Evolutionary conservation across 1,140 invertebrate genomes (phyloP).

Genomic region (Plutomurus gul): DNA sequence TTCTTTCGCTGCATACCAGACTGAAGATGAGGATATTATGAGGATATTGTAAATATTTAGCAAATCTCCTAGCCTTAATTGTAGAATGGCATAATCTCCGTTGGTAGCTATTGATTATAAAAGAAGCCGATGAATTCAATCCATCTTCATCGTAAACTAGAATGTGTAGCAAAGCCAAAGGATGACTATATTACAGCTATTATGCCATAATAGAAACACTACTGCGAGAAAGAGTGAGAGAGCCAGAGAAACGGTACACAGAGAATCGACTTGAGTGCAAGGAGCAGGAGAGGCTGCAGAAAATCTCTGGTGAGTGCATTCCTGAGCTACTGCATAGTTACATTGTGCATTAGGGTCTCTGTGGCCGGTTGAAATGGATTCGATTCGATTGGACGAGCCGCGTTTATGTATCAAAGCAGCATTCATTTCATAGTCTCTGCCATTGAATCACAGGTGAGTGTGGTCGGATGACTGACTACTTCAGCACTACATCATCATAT

Average conservation of each 20-base stretch:
- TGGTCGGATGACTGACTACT: slow-evolving; percentile 18
- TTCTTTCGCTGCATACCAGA: too few species aligned
- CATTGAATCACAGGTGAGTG: slow-evolving; percentile 13
- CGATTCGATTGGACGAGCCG: not conserved
- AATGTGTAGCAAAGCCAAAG: not conserved
- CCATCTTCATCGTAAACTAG: slow-evolving; percentile 1
- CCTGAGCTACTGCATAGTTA: not conserved
- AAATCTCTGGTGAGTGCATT: not conserved
- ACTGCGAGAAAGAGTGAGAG: too few species aligned
- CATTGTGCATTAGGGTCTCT: not conserved
- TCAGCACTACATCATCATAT: slow-evolving; percentile 18
- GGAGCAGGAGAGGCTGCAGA: not conserved
- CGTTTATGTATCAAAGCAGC: not conserved
- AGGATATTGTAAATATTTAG: not conserved
- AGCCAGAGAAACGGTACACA: not conserved
- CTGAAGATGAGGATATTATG: too few species aligned
- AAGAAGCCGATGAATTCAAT: slow-evolving; percentile 27
- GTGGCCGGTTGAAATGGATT: not conserved
- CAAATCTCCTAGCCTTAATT: not conserved
- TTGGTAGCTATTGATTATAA: not conserved
- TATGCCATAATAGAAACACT: slow-evolving; percentile 9
- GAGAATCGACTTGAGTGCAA: not conserved
- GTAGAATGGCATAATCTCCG: not conserved
- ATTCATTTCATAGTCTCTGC: slow-evolving; percentile 13
- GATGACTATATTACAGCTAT: slow-evolving; percentile 29